Base-by-base conservation (phyloP, 2,113 vertebrate species). In the Clupea harengus region DNA sequence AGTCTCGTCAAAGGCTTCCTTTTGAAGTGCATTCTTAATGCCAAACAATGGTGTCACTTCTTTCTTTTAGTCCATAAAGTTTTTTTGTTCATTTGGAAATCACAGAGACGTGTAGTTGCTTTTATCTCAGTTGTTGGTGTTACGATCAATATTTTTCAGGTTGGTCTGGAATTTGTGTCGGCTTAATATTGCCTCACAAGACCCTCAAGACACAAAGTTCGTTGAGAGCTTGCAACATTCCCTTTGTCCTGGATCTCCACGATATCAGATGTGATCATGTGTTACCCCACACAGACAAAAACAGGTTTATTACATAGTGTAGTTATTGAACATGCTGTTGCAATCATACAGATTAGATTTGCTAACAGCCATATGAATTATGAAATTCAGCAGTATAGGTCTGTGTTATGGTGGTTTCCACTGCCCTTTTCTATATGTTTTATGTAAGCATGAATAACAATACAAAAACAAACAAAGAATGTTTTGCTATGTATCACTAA, bases 401-500 rank as follows among this genome's bases (percentile, higher is more conserved):
- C 39, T 39, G 72, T 39, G 2, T 39, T 78, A 78, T 78, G 25
- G 72, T 13, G 72, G 72, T 39, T 78, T 78, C 28, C 72, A 78
- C 72, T 17, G 72, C 44, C 54, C 18, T 60, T 60, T 60, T 13
- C 10, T 39, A 32, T 11, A 39, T 78, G 13, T 17, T 10, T 28
- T 28, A 32, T 13, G 64, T 72, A 32, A 13, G 25, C n/a, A 13
- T 72, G 64, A 11, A 72, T 78, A 17, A 39, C 10, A 17, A 78
- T 32, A 78, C 28, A 78, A 78, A 67, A 67, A 64, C 52, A 54
- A 54, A 54, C 52, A 4, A 20, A 22, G 39, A 39, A 39, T 39
- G 39, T 39, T 39, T 22, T 67, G 49, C 20, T 13, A 52, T 88
- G 87, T 28, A 15, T 78, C 72, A 78, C 28, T 89, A 87, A 89